These are phyloP conservation scores for Icerya purchasi DNA, from an alignment of 2,888 invertebrate genomes.

Conservation along the genomic window DNA sequence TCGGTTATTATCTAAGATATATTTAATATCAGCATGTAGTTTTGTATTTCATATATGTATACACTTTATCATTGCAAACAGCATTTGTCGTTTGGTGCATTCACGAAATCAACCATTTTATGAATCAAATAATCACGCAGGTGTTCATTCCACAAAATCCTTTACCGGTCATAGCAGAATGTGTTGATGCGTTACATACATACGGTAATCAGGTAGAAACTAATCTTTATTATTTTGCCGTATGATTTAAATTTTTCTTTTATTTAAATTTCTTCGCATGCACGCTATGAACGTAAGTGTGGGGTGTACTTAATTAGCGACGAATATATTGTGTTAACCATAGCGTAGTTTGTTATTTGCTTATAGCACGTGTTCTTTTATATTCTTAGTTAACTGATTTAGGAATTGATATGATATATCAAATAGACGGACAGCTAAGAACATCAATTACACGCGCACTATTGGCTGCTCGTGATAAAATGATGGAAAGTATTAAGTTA, in stretches of 20 bases:
- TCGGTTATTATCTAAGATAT: too few species aligned
- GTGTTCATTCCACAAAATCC: constrained; percentile 76
- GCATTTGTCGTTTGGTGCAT: constrained; percentile 82
- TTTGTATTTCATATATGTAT: too few species aligned
- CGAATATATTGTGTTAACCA: too few species aligned
- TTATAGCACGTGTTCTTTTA: too few species aligned
- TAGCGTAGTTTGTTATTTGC: too few species aligned
- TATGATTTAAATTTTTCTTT: neutral
- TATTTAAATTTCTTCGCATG: constrained; percentile 9
- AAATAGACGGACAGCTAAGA: constrained; percentile 65
- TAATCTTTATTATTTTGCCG: constrained; percentile 2
- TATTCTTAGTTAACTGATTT: constrained; percentile 31
- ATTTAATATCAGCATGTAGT: too few species aligned
- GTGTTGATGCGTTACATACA: constrained; percentile 55
- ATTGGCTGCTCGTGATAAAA: constrained; percentile 55
- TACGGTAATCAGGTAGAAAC: constrained; percentile 40
- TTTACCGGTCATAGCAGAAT: constrained; percentile 62
- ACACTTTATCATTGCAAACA: too few species aligned
- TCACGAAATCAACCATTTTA: constrained; percentile 54
- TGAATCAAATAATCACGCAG: constrained; percentile 62
- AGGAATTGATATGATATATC: constrained; percentile 79
- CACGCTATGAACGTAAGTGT: constrained; percentile 7
- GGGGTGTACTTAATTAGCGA: too few species aligned
- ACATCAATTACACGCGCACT: constrained; percentile 53
- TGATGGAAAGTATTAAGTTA: constrained; percentile 58